phyloP scores from a whole-genome alignment of 2,888 invertebrate species.

The Sclerodermus sp. region DNA sequence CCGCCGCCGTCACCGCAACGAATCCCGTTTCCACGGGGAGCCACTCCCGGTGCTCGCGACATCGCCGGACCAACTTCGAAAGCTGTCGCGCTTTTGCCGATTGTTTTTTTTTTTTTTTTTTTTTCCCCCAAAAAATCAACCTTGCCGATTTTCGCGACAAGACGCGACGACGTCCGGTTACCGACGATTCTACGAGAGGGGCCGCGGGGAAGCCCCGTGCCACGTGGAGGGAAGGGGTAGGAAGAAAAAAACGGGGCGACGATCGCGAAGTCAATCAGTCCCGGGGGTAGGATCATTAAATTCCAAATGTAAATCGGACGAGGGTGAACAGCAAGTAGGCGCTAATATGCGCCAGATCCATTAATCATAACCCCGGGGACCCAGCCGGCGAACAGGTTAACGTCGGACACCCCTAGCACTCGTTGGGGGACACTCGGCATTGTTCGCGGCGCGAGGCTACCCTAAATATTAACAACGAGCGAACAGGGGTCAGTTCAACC shows the following conservation, averaged over 20 bases:
- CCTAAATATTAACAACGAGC: slow-evolving; percentile 54
- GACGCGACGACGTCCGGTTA: too few relatives aligned
- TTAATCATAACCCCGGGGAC: slow-evolving; percentile 54
- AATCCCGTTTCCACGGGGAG: too few relatives aligned
- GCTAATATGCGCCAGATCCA: slow-evolving; percentile 55
- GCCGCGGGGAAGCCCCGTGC: too few relatives aligned
- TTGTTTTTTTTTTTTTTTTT: too few relatives aligned
- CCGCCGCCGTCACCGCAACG: too few relatives aligned
- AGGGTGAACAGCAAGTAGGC: slow-evolving; percentile 43
- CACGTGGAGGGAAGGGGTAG: too few relatives aligned
- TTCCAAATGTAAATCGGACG: slow-evolving; percentile 52
- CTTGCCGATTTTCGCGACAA: too few relatives aligned
- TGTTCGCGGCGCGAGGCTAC: slow-evolving; percentile 46
- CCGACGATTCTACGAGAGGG: too few relatives aligned
- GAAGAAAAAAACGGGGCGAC: not conserved
- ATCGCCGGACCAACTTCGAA: too few relatives aligned
- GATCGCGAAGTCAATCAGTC: slow-evolving; percentile 46
- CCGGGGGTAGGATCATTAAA: slow-evolving; percentile 52
- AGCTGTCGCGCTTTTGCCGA: too few relatives aligned
- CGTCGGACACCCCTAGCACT: slow-evolving; percentile 34
- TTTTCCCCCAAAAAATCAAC: too few relatives aligned
- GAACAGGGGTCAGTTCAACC: slow-evolving; percentile 47
- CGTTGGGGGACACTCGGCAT: slow-evolving; percentile 34
- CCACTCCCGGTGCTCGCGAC: too few relatives aligned
- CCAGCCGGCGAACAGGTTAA: slow-evolving; percentile 46